These are phyloP conservation scores for Malacoraja senta DNA, from an alignment of 2,797 vertebrate species.

Conservation along the genomic window DNA sequence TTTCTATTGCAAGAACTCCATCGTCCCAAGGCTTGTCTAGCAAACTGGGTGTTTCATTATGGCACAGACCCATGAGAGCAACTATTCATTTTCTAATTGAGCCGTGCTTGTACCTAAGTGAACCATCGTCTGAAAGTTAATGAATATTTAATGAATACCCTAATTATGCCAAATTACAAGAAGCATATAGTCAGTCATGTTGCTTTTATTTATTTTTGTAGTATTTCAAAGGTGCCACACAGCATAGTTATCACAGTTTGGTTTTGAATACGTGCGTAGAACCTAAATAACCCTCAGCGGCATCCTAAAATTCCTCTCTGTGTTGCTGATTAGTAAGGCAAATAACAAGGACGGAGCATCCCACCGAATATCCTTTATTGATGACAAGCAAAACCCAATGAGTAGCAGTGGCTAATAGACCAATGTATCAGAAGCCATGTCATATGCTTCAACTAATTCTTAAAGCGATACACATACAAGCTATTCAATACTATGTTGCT, in stretches of 20 bases:
- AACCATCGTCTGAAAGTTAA: conserved; percentile 4
- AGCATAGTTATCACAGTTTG: not conserved
- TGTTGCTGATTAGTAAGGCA: too few species aligned
- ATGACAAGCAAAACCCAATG: too few species aligned
- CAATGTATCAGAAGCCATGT: too few species aligned
- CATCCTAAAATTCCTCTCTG: too few species aligned
- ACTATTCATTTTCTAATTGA: conserved; percentile 6
- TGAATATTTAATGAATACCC: conserved; percentile 30
- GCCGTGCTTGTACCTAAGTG: not conserved
- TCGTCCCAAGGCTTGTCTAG: not conserved
- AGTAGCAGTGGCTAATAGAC: too few species aligned
- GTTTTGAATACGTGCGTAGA: not conserved
- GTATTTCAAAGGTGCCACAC: not conserved
- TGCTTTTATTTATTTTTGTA: conserved; percentile 1
- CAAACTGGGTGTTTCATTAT: not conserved
- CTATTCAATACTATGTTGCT: too few species aligned
- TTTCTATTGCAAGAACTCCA: not conserved
- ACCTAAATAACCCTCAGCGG: not conserved
- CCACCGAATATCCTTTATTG: too few species aligned
- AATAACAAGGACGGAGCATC: too few species aligned
- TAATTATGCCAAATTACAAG: conserved; percentile 6
- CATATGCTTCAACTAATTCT: too few species aligned
- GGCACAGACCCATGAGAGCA: not conserved
- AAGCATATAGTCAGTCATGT: not conserved
- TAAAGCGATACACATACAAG: too few species aligned